phyloP scores from a whole-genome alignment of 2,888 invertebrate species.

The Metalampra italica region DNA sequence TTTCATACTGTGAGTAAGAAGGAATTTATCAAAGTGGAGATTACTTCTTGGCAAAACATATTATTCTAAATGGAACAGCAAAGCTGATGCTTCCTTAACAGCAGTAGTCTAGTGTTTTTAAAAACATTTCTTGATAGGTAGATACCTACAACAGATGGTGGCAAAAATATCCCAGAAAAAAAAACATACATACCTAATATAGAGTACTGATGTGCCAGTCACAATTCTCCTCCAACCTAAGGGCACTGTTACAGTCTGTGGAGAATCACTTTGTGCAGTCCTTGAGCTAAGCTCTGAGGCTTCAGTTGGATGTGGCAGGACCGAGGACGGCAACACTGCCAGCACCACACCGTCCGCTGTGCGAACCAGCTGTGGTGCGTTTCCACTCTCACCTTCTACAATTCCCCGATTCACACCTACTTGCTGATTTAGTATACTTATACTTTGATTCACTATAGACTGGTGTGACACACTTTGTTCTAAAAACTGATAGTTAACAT shows the following conservation, averaged over 20 bases:
- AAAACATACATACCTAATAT: constrained; percentile 63
- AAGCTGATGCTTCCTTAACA: too few relatives aligned
- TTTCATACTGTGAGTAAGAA: too few relatives aligned
- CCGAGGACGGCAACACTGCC: constrained; percentile 60
- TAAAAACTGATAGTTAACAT: constrained; percentile 74
- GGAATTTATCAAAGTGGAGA: too few relatives aligned
- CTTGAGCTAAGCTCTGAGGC: constrained; percentile 46
- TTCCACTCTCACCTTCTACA: constrained; percentile 54
- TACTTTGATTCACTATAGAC: constrained; percentile 74
- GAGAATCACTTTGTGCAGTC: constrained; percentile 57
- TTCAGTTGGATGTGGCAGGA: constrained; percentile 41
- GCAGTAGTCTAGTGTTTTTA: too few relatives aligned
- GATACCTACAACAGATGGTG: too few relatives aligned
- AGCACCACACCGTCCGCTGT: constrained; percentile 70
- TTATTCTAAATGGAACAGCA: too few relatives aligned
- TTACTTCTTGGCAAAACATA: too few relatives aligned
- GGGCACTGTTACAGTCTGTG: constrained; percentile 67
- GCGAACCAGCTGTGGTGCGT: constrained; percentile 59
- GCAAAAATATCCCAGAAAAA: too few relatives aligned
- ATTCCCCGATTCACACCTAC: constrained; percentile 62
- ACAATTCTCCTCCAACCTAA: constrained; percentile 73
- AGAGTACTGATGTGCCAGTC: constrained; percentile 61
- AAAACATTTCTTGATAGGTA: too few relatives aligned
- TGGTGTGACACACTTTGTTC: constrained; percentile 76
- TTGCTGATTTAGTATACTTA: constrained; percentile 74